phyloP scores from a whole-genome alignment of 2,888 invertebrate species.

The Alviniconcha strummeri region DNA sequence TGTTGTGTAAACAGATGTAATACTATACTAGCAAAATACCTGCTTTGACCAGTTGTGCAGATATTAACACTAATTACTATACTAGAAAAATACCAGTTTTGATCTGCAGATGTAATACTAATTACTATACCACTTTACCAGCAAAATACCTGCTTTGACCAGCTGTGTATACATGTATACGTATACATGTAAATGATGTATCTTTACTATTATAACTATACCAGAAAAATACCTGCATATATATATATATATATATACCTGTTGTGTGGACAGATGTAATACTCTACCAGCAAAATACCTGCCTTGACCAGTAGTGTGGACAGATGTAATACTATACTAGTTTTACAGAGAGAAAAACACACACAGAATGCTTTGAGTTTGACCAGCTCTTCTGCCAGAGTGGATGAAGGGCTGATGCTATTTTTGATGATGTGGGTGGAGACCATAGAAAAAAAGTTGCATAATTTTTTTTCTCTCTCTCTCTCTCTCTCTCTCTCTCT shows the following conservation, averaged over 20 bases:
- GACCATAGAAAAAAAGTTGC: not conserved
- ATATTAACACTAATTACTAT: too few relatives aligned
- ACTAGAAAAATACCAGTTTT: too few relatives aligned
- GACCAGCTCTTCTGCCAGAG: not conserved
- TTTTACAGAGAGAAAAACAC: not conserved
- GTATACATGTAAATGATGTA: not conserved
- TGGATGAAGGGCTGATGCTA: not conserved
- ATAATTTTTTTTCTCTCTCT: not conserved
- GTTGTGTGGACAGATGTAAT: not conserved
- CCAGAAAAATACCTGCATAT: not conserved
- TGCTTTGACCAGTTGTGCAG: too few relatives aligned
- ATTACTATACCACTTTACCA: too few relatives aligned
- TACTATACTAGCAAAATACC: too few relatives aligned
- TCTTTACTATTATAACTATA: not conserved
- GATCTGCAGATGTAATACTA: too few relatives aligned
- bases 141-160: not conserved
- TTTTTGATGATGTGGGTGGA: too few relatives aligned
- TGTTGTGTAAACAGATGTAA: too few relatives aligned
- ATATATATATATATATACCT: not conserved
- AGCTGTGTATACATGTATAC: not conserved
- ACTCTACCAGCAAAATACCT: too few relatives aligned
- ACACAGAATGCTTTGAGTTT: not conserved
- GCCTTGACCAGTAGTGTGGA: too few relatives aligned
- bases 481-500: constrained; percentile 16
- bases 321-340: not conserved